A percentile compares a stretch with the other conserved stretches of the same genome.
phyloP scores from a whole-genome alignment of 1,140 invertebrate genomes.

The Macrocentrus cingulum region DNA sequence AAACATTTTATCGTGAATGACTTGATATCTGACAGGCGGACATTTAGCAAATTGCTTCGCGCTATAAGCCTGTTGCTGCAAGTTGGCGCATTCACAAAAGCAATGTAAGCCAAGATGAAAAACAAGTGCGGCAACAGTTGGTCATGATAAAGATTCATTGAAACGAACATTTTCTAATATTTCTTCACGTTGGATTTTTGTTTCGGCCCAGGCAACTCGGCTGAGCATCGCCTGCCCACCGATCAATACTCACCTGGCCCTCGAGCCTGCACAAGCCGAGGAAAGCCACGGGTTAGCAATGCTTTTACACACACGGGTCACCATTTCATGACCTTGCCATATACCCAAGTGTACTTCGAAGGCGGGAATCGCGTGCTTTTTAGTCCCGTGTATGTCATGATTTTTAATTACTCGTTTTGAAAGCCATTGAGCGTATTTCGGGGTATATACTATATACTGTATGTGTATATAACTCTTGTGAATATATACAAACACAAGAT shows the following conservation, averaged over 20 bases:
- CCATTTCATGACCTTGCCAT: neutral
- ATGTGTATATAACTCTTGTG: too few relatives aligned
- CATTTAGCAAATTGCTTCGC: too few relatives aligned
- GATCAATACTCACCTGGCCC: conserved; percentile 40
- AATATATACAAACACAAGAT: too few relatives aligned
- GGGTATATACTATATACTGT: too few relatives aligned
- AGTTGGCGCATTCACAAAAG: neutral
- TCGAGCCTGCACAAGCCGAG: conserved; percentile 16
- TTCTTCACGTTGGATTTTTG: conserved; percentile 9
- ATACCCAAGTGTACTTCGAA: too few relatives aligned
- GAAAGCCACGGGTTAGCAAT: neutral
- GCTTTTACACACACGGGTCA: neutral
- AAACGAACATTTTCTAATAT: neutral
- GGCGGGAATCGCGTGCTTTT: too few relatives aligned
- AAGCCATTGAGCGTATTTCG: too few relatives aligned
- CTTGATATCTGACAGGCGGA: too few relatives aligned
- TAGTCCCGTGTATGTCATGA: too few relatives aligned
- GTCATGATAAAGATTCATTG: conserved; percentile 25
- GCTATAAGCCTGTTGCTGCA: too few relatives aligned
- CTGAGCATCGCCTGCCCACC: conserved; percentile 27
- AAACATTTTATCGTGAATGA: too few relatives aligned
- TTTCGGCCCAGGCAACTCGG: conserved; percentile 20
- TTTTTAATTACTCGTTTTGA: too few relatives aligned
- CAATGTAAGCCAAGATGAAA: neutral
- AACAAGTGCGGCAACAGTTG: conserved; percentile 30